Percentiles rank a stretch among this genome's conserved stretches.
Evolutionary conservation across 30 jellyfish, hydroid and myxozoan genomes (phyloP).

Genomic region (Nemopilema nomurai): DNA sequence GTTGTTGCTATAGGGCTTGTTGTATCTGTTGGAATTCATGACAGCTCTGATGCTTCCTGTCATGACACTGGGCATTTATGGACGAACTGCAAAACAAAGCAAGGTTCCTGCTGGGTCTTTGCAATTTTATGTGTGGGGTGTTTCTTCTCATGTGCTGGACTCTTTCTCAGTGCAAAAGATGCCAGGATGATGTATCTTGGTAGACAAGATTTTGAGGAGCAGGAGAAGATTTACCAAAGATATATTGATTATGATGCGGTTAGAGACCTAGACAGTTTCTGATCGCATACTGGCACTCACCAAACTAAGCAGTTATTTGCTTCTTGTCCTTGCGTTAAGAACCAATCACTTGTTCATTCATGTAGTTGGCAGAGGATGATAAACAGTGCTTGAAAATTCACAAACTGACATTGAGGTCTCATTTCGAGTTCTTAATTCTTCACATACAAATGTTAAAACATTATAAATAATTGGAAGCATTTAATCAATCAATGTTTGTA

Average conservation of each 20-base stretch:
- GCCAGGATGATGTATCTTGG: slow-evolving; percentile 45
- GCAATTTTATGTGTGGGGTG: slow-evolving; percentile 33
- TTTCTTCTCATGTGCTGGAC: slow-evolving; percentile 10
- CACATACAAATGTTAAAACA: no score
- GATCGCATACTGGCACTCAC: not conserved
- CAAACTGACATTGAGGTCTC: no score
- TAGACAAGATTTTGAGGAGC: slow-evolving; percentile 38
- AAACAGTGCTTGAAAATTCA: no score
- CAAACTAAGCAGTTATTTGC: not conserved
- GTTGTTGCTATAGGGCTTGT: slow-evolving; percentile 17
- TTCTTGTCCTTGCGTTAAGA: no score
- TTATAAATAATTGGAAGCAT: no score
- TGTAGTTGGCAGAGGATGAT: no score
- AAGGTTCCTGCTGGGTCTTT: slow-evolving; percentile 21
- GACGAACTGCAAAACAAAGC: slow-evolving; percentile 8
- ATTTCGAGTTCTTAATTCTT: no score
- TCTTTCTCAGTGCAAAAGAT: slow-evolving; percentile 46
- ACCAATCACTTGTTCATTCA: no score
- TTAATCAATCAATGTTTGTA: no score
- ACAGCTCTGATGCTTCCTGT: slow-evolving; percentile 20
- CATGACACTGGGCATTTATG: slow-evolving; percentile 31
- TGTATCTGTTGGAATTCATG: slow-evolving; percentile 20
- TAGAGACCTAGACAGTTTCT: slow-evolving; percentile 39
- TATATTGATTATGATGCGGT: slow-evolving; percentile 52
- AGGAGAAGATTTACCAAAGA: slow-evolving; percentile 38